Evolutionary conservation across 2,113 vertebrate species (phyloP).

Genomic region (Alethe castanea): DNA sequence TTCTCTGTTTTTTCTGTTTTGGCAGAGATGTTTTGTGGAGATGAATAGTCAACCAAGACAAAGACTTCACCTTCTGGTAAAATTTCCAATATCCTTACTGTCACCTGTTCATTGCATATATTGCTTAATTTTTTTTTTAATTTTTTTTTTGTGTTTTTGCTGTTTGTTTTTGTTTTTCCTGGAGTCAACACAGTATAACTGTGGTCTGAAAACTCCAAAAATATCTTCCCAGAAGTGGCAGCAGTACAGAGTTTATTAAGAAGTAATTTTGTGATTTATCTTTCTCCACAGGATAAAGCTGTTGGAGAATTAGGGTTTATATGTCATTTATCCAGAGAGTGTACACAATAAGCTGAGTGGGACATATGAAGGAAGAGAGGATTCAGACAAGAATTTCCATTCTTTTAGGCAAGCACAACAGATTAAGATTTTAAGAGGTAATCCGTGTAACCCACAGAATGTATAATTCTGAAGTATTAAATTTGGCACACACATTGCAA

Average conservation of each 20-base stretch:
- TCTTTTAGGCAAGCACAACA: not conserved
- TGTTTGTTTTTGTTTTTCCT: not conserved
- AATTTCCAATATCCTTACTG: not conserved
- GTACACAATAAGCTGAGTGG: rapidly evolving
- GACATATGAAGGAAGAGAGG: not conserved
- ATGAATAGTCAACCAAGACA: not conserved
- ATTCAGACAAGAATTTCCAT: not conserved
- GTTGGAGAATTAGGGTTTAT: not conserved
- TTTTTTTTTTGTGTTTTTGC: not conserved
- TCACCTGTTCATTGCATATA: not conserved
- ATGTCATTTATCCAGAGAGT: not conserved
- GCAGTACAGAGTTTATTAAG: not conserved
- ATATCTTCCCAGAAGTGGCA: not conserved
- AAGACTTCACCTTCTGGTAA: not conserved
- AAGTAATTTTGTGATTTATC: not conserved
- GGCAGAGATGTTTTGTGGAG: not conserved
- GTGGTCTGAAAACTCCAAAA: not conserved
- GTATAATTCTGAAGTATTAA: not conserved
- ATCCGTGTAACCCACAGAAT: not conserved
- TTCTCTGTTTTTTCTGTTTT: not conserved
- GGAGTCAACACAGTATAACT: not conserved
- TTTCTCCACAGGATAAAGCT: not conserved
- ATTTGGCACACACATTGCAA: not conserved
- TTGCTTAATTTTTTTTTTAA: not conserved
- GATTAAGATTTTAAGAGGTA: not conserved